Evolutionary conservation across 2,888 invertebrate species (phyloP).

Genomic region (Thalpophila matura): DNA sequence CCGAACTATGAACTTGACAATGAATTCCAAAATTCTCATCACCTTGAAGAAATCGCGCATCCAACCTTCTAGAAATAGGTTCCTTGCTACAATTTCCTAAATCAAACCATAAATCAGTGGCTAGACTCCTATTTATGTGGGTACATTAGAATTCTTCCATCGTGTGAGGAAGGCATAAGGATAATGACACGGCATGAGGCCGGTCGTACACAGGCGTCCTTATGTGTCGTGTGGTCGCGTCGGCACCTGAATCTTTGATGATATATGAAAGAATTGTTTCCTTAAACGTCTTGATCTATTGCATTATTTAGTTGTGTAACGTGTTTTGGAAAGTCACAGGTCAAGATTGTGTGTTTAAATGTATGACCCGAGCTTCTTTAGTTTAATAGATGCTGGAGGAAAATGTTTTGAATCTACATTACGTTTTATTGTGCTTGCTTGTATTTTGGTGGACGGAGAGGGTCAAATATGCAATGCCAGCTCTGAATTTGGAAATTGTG

Average conservation of each 20-base stretch:
- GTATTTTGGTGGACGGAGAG: conserved; percentile 7
- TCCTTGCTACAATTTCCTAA: conserved; percentile 59
- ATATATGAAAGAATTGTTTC: conserved; percentile 69
- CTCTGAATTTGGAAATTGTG: background rate
- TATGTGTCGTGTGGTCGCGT: conserved; percentile 53
- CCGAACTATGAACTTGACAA: background rate
- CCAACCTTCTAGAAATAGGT: conserved; percentile 42
- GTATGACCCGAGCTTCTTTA: conserved; percentile 10
- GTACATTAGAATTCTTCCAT: conserved; percentile 58
- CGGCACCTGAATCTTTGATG: conserved; percentile 75
- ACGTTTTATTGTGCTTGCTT: conserved; percentile 20
- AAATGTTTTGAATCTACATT: conserved; percentile 28
- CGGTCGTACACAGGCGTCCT: conserved; percentile 68
- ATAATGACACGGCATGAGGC: conserved; percentile 70
- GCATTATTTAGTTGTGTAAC: conserved; percentile 41
- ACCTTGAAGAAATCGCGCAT: conserved; percentile 49
- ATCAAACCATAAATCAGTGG: conserved; percentile 48
- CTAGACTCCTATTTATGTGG: conserved; percentile 21
- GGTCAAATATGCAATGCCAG: conserved; percentile 13
- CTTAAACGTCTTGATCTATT: conserved; percentile 60
- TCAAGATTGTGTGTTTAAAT: conserved; percentile 43
- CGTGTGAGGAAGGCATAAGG: conserved; percentile 80
- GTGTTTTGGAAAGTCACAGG: conserved; percentile 54
- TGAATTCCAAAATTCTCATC: conserved; percentile 5
- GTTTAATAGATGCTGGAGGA: conserved; percentile 42